Conservation (phyloP, 2,113 vertebrate species). For the Actinemys pallida region DNA sequence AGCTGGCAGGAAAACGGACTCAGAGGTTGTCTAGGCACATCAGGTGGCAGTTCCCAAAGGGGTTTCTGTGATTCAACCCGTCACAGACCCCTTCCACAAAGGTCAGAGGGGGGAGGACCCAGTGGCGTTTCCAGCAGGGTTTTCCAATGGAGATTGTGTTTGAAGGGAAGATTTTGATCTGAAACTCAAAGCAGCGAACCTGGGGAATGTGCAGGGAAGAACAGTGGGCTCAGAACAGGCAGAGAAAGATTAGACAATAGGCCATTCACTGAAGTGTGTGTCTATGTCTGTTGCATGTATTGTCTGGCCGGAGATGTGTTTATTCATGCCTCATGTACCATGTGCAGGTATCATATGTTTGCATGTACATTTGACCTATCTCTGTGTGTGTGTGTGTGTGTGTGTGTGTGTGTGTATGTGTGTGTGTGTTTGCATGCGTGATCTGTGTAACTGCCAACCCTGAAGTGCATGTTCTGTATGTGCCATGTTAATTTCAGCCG, state of each 20-base stretch:
- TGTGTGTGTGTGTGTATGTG: too few relatives aligned
- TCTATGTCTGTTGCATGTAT: neutral
- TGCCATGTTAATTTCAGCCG: neutral
- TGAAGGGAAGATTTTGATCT: neutral
- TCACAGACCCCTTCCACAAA: neutral
- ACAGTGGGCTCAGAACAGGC: neutral
- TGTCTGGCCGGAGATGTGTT: neutral
- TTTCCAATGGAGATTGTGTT: neutral
- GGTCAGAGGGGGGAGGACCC: too few relatives aligned
- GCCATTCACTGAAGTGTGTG: neutral
- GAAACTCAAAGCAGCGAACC: neutral
- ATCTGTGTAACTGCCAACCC: neutral
- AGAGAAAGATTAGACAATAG: neutral
- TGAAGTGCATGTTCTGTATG: neutral
- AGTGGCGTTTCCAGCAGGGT: neutral
- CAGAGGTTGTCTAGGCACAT: too few relatives aligned
- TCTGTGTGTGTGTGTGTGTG: too few relatives aligned
- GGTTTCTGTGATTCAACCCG: too few relatives aligned
- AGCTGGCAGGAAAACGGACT: too few relatives aligned
- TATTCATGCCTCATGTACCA: too few relatives aligned
- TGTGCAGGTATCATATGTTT: too few relatives aligned
- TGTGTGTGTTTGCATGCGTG: too few relatives aligned
- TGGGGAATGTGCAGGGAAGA: neutral
- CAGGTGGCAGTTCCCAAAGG: too few relatives aligned
- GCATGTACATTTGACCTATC: too few relatives aligned